Conservation (phyloP, 1,140 invertebrate genomes). For the Eulimnadia texana region DNA sequence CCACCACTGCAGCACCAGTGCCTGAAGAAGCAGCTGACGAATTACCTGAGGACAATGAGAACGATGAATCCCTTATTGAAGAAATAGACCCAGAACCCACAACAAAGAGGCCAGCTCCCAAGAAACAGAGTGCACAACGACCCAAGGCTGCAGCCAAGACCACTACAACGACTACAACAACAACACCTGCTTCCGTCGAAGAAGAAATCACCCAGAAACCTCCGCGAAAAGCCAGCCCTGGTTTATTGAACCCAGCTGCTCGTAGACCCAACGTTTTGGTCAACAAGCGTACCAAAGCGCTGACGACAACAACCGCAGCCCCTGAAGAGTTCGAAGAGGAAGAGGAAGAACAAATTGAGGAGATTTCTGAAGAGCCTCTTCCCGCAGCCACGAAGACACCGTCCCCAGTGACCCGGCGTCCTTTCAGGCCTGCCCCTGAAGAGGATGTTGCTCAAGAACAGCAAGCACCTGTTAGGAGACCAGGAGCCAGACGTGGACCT, state of each 20-base stretch:
- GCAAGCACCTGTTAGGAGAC: not conserved
- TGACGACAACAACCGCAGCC: conserved; percentile 2
- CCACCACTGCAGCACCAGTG: not conserved
- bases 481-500: not conserved
- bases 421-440: not conserved
- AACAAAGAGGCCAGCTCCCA: conserved; percentile 15
- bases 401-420: not conserved
- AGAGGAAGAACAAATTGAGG: conserved; percentile 20
- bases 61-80: not conserved
- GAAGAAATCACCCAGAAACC: conserved; percentile 16
- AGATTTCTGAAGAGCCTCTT: conserved; percentile 12
- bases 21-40: not conserved
- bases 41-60: not conserved
- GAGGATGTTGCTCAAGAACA: not conserved
- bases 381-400: conserved; percentile 9
- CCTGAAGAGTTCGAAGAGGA: conserved; percentile 16
- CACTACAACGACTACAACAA: conserved; percentile 40
- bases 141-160: not conserved
- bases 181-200: conserved; percentile 10
- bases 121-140: not conserved
- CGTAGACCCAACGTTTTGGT: not conserved
- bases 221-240: too few relatives aligned
- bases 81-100: conserved; percentile 38
- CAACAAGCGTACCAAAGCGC: not conserved
- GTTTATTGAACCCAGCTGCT: conserved; percentile 21